A percentile compares a stretch with the other conserved stretches of the same genome.
Conservation (phyloP, 2,797 vertebrate genomes). For the Delichon dasypus region DNA sequence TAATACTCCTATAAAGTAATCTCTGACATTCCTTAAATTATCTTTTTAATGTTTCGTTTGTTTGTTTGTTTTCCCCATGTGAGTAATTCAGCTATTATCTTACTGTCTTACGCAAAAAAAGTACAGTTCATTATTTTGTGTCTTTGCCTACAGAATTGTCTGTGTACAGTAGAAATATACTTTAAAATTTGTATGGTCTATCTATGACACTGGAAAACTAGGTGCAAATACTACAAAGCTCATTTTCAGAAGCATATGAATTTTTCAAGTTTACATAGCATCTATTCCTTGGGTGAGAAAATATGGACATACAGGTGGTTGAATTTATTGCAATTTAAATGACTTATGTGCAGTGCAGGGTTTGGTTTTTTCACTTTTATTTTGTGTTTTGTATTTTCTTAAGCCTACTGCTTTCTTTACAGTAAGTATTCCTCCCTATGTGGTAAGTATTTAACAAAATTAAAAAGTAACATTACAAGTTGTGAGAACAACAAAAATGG, state of each 20-base stretch:
- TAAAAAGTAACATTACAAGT: constrained; percentile 44
- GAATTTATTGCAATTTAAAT: not conserved
- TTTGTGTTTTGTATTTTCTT: constrained; percentile 1
- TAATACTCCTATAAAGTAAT: not conserved
- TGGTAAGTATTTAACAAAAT: constrained; percentile 53
- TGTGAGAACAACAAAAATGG: constrained; percentile 34
- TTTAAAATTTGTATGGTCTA: not conserved
- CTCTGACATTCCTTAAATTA: not conserved
- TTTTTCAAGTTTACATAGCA: not conserved
- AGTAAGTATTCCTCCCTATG: constrained; percentile 10
- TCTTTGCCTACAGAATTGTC: not conserved
- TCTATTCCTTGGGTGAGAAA: not conserved
- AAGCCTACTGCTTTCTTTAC: constrained; percentile 13
- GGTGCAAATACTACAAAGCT: not conserved
- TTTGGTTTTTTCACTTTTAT: not conserved
- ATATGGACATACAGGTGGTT: not conserved
- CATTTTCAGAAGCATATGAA: not conserved
- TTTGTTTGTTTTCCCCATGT: not conserved
- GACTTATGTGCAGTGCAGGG: not conserved
- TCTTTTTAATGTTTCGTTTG: not conserved
- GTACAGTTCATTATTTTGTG: not conserved
- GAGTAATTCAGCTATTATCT: not conserved
- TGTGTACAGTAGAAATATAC: not conserved
- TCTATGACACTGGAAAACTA: not conserved
- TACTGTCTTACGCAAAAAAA: not conserved